These are phyloP conservation scores for Stylophora pistillata DNA, from an alignment of 64 coral and sea anemone species.

Conservation along the genomic window DNA sequence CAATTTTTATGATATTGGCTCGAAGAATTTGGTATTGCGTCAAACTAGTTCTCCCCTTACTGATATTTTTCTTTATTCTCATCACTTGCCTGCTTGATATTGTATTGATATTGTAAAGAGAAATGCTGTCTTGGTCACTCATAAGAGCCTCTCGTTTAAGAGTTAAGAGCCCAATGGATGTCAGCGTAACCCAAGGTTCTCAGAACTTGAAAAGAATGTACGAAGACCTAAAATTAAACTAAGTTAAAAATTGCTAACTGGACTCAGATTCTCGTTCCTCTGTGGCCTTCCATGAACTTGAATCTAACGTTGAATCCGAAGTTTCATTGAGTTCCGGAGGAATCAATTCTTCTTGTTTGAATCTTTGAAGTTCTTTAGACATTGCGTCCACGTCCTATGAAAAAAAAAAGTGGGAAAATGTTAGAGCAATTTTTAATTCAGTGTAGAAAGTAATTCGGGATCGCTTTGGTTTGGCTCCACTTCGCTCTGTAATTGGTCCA, in stretches of 20 bases:
- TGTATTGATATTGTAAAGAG: too few relatives aligned
- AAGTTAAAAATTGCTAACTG: neutral
- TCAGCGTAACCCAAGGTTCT: too few relatives aligned
- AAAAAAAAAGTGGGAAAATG: neutral
- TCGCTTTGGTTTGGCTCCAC: neutral
- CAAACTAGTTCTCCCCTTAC: too few relatives aligned
- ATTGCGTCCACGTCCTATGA: conserved; percentile 32
- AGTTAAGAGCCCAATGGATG: too few relatives aligned
- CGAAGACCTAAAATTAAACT: neutral
- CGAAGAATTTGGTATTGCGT: too few relatives aligned
- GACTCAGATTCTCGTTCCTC: neutral
- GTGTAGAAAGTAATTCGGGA: neutral
- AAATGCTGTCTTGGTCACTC: too few relatives aligned
- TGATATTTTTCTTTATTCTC: too few relatives aligned
- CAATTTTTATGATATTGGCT: too few relatives aligned
- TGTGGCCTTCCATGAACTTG: neutral
- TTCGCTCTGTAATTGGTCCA: neutral
- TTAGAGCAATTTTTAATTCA: neutral
- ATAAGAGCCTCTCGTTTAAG: too few relatives aligned
- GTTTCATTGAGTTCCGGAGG: neutral
- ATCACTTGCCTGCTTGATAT: too few relatives aligned
- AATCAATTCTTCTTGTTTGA: conserved; percentile 11
- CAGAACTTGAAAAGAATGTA: neutral
- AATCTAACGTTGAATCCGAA: neutral
- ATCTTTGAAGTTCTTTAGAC: conserved; percentile 33